phyloP scores from a whole-genome alignment of 2,888 invertebrate genomes.

The Hesperia comma region DNA sequence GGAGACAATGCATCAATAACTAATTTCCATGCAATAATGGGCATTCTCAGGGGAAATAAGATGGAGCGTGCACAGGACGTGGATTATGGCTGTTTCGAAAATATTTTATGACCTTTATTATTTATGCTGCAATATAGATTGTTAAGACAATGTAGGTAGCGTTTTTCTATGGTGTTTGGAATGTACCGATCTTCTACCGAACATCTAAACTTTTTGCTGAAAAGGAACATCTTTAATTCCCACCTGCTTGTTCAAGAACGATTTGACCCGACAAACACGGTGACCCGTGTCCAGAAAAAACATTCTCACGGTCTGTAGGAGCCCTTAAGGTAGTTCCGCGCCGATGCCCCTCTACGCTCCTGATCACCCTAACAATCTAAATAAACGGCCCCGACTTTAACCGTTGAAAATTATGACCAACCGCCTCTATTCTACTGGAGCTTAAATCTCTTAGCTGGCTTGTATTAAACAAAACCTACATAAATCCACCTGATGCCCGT shows the following conservation, averaged over 20 bases:
- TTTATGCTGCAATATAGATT: conserved; percentile 42
- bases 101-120: conserved; percentile 69
- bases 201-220: too few relatives aligned
- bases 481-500: conserved; percentile 33
- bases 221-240: too few relatives aligned
- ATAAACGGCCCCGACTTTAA: conserved; percentile 15
- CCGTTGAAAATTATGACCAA: conserved; percentile 16
- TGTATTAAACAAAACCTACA: conserved; percentile 25
- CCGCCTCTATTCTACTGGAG: background rate
- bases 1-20: background rate
- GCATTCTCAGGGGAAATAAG: conserved; percentile 33
- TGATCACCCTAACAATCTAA: conserved; percentile 63
- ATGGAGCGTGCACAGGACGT: conserved; percentile 51
- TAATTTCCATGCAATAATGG: conserved; percentile 1
- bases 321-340: conserved; percentile 58
- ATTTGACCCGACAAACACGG: conserved; percentile 15
- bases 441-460: conserved; percentile 5
- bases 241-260: background rate
- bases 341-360: conserved; percentile 64
- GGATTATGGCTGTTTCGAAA: conserved; percentile 53
- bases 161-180: background rate
- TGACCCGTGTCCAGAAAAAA: conserved; percentile 26
- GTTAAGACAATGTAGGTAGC: conserved; percentile 12
- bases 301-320: conserved; percentile 47
- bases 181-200: background rate